phyloP scores from a whole-genome alignment of 2,888 invertebrate species.

The Pristionchus mayeri region DNA sequence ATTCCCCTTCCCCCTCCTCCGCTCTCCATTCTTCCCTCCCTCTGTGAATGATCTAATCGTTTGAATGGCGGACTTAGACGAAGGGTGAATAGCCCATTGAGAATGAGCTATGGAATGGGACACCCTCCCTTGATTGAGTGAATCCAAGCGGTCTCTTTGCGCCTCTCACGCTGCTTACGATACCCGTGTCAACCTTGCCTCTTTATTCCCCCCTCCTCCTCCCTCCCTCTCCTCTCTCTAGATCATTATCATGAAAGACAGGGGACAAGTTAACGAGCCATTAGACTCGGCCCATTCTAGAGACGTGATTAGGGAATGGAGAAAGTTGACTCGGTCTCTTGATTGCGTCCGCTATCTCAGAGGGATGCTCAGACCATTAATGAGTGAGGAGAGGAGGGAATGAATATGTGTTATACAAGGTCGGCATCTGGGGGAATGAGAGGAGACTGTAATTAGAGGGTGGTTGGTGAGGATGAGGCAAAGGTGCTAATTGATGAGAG shows the following conservation, averaged over 20 bases:
- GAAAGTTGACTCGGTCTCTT: slow-evolving; percentile 18
- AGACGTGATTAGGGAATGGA: slow-evolving; percentile 10
- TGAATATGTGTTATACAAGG: not conserved
- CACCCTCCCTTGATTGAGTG: slow-evolving; percentile 19
- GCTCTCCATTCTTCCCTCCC: not conserved
- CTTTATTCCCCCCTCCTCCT: not conserved
- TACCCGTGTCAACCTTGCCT: slow-evolving; percentile 2
- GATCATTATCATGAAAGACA: slow-evolving; percentile 25
- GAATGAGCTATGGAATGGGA: slow-evolving; percentile 30
- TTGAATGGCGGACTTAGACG: slow-evolving; percentile 2
- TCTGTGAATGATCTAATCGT: slow-evolving; percentile 5
- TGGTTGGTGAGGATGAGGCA: not conserved
- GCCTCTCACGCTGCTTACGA: not conserved
- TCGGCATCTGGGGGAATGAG: slow-evolving; percentile 24
- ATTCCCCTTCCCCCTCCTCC: not conserved
- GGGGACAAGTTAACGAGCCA: slow-evolving; percentile 37
- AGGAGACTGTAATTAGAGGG: slow-evolving; percentile 14
- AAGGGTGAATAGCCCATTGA: slow-evolving; percentile 6
- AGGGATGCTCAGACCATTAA: not conserved
- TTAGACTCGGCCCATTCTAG: slow-evolving; percentile 16
- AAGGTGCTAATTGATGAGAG: slow-evolving; percentile 23
- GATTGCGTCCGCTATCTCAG: not conserved
- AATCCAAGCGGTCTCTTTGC: slow-evolving; percentile 14
- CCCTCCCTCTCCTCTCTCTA: not conserved
- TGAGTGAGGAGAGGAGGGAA: not conserved